Conservation (phyloP, 2,888 invertebrate genomes). For the Lithosia quadra region DNA sequence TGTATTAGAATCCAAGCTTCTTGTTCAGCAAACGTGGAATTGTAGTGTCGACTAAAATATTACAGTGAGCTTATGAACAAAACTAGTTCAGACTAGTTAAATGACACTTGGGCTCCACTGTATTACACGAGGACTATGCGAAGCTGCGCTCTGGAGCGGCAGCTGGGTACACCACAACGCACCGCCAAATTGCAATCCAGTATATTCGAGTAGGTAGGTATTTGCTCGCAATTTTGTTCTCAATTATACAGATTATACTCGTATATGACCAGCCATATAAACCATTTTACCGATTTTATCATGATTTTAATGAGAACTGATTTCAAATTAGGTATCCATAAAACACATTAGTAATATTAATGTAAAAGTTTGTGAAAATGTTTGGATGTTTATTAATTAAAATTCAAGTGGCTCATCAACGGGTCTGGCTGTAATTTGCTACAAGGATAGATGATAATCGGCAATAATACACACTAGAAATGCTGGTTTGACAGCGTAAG, state of each 20-base stretch:
- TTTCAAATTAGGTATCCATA: background rate
- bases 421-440: too few relatives aligned
- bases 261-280: background rate
- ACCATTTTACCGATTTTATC: background rate
- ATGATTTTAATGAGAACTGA: background rate
- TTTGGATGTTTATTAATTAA: too few relatives aligned
- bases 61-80: background rate
- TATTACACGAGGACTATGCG: conserved; percentile 12
- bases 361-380: too few relatives aligned
- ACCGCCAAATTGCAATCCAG: conserved; percentile 12
- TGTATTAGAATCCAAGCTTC: too few relatives aligned
- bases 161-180: conserved; percentile 15
- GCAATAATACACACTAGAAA: too few relatives aligned
- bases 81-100: conserved; percentile 9
- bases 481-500: too few relatives aligned
- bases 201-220: conserved; percentile 3
- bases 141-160: conserved; percentile 12
- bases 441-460: too few relatives aligned
- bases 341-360: too few relatives aligned
- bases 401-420: too few relatives aligned
- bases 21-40: conserved; percentile 5
- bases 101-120: conserved; percentile 1
- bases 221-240: conserved; percentile 6
- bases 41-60: conserved; percentile 3
- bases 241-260: background rate